Conservation (phyloP, 2,888 invertebrate genomes). For the Pristionchus mayeri region DNA sequence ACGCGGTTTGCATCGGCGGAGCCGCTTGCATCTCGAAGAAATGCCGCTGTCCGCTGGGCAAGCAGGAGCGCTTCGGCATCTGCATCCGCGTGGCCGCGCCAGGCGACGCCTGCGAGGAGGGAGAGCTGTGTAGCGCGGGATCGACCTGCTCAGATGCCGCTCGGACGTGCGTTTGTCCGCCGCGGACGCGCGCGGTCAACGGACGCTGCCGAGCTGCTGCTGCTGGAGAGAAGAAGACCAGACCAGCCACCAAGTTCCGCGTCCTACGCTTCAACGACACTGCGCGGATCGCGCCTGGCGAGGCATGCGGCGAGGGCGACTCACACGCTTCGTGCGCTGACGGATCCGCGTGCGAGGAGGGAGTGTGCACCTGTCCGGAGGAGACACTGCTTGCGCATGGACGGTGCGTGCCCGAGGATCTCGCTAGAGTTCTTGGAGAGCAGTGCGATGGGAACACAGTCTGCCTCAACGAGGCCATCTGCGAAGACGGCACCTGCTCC, state of each 20-base stretch:
- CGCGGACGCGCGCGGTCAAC: constrained; percentile 50
- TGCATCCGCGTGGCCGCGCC: constrained; percentile 66
- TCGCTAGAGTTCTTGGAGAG: constrained; percentile 57
- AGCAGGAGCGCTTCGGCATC: constrained; percentile 64
- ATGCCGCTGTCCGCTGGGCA: constrained; percentile 61
- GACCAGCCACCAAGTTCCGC: background rate
- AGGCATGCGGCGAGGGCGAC: background rate
- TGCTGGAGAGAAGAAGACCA: constrained; percentile 35
- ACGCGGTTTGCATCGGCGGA: constrained; percentile 67
- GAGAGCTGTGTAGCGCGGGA: constrained; percentile 69
- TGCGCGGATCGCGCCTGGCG: background rate
- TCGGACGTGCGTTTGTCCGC: constrained; percentile 62
- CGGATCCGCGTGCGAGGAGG: constrained; percentile 39
- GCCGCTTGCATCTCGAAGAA: constrained; percentile 57
- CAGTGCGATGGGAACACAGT: constrained; percentile 53
- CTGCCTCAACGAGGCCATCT: constrained; percentile 55
- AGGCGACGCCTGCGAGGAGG: constrained; percentile 68
- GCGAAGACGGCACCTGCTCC: constrained; percentile 52
- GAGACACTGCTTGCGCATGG: constrained; percentile 48
- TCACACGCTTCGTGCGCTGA: constrained; percentile 24
- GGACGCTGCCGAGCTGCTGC: constrained; percentile 51
- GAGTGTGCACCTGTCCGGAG: constrained; percentile 47
- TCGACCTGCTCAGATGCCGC: constrained; percentile 60
- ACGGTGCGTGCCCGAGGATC: constrained; percentile 56
- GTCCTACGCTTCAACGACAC: constrained; percentile 25